Conservation (phyloP, 2,797 vertebrate species). For the Pygocentrus nattereri region DNA sequence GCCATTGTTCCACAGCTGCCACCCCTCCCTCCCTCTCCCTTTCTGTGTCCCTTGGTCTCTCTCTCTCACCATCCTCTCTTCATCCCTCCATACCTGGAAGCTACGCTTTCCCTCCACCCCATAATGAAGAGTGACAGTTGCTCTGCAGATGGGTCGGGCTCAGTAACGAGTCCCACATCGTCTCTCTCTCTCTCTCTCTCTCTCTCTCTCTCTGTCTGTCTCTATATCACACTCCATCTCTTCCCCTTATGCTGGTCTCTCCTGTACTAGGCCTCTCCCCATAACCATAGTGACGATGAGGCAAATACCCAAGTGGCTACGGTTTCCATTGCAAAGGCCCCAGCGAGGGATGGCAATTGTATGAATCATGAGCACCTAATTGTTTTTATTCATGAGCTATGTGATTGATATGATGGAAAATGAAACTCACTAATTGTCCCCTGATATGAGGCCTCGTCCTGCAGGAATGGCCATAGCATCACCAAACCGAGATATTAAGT, state of each 20-base stretch:
- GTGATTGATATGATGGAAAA: conserved; percentile 82
- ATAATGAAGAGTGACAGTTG: conserved; percentile 84
- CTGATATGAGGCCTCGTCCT: conserved; percentile 74
- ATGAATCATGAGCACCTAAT: conserved; percentile 75
- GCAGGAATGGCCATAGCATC: conserved; percentile 47
- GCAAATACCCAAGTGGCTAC: conserved; percentile 41
- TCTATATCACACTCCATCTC: conserved; percentile 5
- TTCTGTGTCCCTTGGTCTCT: conserved; percentile 27
- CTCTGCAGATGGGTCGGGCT: conserved; percentile 68
- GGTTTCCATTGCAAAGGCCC: conserved; percentile 42
- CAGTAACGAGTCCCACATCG: conserved; percentile 41
- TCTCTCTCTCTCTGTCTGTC: not conserved
- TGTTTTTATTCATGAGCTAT: conserved; percentile 82
- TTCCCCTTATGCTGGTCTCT: not conserved
- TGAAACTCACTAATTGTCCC: conserved; percentile 78
- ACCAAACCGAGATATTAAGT: conserved; percentile 37
- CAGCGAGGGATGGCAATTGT: conserved; percentile 70
- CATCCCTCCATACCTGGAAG: conserved; percentile 77
- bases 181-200: conserved; percentile 17
- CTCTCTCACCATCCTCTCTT: conserved; percentile 30
- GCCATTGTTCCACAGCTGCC: conserved; percentile 84
- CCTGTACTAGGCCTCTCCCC: conserved; percentile 14
- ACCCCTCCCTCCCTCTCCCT: conserved; percentile 35
- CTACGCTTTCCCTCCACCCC: conserved; percentile 69
- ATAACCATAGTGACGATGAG: conserved; percentile 28